Conservation (phyloP, 2,113 vertebrate species). For the Emberiza fucata region DNA sequence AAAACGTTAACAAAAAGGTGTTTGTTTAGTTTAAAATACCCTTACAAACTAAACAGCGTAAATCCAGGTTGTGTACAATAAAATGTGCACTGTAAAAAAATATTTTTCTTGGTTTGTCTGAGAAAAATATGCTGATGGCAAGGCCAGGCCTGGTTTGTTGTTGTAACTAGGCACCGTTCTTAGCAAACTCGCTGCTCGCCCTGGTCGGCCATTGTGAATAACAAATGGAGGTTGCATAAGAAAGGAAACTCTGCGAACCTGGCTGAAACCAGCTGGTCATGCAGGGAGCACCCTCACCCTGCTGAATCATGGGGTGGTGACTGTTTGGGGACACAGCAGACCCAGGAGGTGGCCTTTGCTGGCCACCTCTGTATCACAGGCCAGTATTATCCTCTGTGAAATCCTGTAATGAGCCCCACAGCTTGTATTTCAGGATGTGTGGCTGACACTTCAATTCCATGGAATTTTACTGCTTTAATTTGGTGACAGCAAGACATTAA, state of each 20-base stretch:
- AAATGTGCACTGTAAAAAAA: neutral
- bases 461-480: neutral
- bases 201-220: neutral
- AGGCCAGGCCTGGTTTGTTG: neutral
- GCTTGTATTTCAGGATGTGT: neutral
- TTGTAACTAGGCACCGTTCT: neutral
- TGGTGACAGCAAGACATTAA: neutral
- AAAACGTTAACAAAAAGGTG: conserved; percentile 31
- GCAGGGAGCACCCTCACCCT: neutral
- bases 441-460: neutral
- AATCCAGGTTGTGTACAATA: neutral
- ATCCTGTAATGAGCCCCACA: neutral
- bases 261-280: neutral
- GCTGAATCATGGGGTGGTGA: neutral
- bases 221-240: conserved; percentile 5
- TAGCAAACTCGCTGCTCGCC: neutral
- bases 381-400: neutral
- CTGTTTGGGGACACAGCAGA: neutral
- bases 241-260: neutral
- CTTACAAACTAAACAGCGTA: conserved; percentile 4
- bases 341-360: neutral
- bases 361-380: neutral
- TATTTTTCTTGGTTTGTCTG: neutral
- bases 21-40: conserved; percentile 38
- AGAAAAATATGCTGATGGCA: neutral